phyloP scores from a whole-genome alignment of 2,113 vertebrate species.

The Nothocercus julius region DNA sequence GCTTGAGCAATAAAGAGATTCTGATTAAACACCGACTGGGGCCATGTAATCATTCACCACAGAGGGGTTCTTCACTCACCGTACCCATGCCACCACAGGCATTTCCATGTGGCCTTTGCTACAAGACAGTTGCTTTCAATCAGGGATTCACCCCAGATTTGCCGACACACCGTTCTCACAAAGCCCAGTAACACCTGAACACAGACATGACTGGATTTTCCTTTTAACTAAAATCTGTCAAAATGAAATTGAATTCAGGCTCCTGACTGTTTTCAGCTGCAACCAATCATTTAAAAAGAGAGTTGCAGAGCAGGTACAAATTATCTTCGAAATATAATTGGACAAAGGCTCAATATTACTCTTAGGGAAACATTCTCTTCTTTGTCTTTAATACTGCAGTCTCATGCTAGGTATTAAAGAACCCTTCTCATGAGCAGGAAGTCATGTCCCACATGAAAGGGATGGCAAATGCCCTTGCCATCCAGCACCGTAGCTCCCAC shows the following conservation, averaged over 20 bases:
- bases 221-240: background rate
- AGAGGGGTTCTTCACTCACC: background rate
- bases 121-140: background rate
- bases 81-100: background rate
- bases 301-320: background rate
- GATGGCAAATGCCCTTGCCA: background rate
- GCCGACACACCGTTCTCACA: background rate
- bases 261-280: background rate
- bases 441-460: background rate
- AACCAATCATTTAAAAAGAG: background rate
- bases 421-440: background rate
- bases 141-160: background rate
- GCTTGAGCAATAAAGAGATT: too few species aligned
- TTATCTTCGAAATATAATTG: background rate
- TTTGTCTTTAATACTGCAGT: background rate
- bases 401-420: background rate
- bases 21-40: too few species aligned
- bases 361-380: background rate
- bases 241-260: background rate
- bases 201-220: background rate
- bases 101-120: background rate
- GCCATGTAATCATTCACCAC: too few species aligned
- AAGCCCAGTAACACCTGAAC: background rate
- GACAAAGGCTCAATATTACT: background rate
- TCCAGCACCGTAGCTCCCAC: rapidly evolving